Percentiles rank a stretch among this genome's conserved stretches.
phyloP scores from a whole-genome alignment of 2,113 vertebrate species.

The Carollia perspicillata region DNA sequence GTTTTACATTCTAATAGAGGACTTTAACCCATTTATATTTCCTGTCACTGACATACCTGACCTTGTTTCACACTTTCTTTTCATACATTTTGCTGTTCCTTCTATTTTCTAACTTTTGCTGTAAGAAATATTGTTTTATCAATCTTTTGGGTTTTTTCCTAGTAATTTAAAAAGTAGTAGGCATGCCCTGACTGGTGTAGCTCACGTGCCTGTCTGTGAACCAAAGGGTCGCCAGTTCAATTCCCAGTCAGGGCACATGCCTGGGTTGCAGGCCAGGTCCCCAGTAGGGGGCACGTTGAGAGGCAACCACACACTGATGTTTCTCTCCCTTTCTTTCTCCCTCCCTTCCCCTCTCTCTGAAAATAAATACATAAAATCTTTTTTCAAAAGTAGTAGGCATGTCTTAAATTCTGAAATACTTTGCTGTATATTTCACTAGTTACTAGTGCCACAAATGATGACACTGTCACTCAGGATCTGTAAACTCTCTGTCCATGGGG shows the following conservation, averaged over 20 bases:
- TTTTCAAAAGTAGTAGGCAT: neutral
- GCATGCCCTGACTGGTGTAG: too few relatives aligned
- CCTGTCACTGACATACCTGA: neutral
- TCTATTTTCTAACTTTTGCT: slow-evolving; percentile 27
- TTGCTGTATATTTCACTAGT: neutral
- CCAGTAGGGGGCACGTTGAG: too few relatives aligned
- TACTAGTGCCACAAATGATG: neutral
- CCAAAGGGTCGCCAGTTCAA: too few relatives aligned
- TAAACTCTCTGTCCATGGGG: neutral
- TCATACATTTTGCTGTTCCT: neutral
- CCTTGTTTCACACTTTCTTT: neutral
- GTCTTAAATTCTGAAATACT: slow-evolving; percentile 14
- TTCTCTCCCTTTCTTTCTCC: too few relatives aligned
- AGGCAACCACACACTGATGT: too few relatives aligned
- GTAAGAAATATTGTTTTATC: neutral
- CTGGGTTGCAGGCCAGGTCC: too few relatives aligned
- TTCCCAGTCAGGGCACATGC: too few relatives aligned
- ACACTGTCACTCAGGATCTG: neutral
- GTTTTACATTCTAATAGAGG: neutral
- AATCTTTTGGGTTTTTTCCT: neutral
- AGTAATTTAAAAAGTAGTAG: slow-evolving; percentile 9
- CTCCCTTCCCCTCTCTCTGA: too few relatives aligned
- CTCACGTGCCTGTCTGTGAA: too few relatives aligned
- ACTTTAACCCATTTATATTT: neutral
- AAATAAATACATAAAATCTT: too few relatives aligned